phyloP scores from a whole-genome alignment of 2,888 invertebrate genomes.

The Eupithecia insigniata region DNA sequence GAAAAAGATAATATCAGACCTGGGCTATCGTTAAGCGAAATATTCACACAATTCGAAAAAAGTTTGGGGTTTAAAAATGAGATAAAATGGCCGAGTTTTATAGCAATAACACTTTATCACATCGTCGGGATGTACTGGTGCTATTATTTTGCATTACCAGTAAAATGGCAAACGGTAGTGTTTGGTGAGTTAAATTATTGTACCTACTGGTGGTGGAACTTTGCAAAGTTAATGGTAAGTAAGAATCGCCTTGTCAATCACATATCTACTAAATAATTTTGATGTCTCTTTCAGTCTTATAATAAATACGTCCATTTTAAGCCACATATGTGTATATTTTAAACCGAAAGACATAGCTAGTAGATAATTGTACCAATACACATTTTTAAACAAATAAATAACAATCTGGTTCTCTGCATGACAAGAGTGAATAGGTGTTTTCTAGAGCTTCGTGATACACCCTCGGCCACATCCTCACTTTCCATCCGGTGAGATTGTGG shows the following conservation, averaged over 20 bases:
- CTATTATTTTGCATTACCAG: constrained; percentile 70
- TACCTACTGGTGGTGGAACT: constrained; percentile 22
- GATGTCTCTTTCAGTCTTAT: too few relatives aligned
- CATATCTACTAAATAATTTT: not conserved
- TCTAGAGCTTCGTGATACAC: too few relatives aligned
- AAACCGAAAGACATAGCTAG: not conserved
- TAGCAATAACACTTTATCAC: constrained; percentile 69
- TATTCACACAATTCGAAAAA: constrained; percentile 67
- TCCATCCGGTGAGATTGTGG: too few relatives aligned
- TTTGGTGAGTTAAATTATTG: constrained; percentile 65
- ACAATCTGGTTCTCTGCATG: too few relatives aligned
- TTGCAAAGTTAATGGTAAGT: not conserved
- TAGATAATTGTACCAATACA: not conserved
- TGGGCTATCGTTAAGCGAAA: constrained; percentile 57
- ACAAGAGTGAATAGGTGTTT: too few relatives aligned
- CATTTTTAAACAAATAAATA: too few relatives aligned
- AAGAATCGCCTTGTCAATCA: not conserved
- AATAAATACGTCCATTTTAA: not conserved
- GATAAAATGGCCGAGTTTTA: constrained; percentile 73
- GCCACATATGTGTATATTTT: not conserved
- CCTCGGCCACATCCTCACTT: too few relatives aligned
- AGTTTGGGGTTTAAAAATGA: constrained; percentile 74
- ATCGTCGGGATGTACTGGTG: constrained; percentile 73
- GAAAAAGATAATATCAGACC: constrained; percentile 46
- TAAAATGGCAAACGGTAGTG: constrained; percentile 73